These are phyloP conservation scores for Drosophila diplacantha DNA, from an alignment of 2,888 invertebrate genomes.

Conservation along the genomic window DNA sequence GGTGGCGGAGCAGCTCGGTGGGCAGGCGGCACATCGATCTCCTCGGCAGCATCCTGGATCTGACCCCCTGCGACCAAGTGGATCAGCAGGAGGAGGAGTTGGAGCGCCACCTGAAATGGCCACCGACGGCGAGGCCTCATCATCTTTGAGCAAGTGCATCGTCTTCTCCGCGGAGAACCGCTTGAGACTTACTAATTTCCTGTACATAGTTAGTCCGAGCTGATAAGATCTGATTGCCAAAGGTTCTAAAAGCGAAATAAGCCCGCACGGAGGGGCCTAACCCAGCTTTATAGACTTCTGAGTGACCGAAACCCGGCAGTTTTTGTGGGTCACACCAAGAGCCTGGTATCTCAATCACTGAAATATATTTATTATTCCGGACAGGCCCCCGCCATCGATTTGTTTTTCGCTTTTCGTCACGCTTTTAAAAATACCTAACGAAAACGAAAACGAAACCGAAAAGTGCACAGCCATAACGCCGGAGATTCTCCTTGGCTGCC, in stretches of 20 bases:
- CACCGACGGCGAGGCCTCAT: constrained; percentile 43
- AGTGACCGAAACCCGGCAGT: constrained; percentile 19
- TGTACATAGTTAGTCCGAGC: constrained; percentile 65
- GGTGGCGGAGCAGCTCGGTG: constrained; percentile 52
- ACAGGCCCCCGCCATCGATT: constrained; percentile 36
- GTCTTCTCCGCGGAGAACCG: constrained; percentile 35
- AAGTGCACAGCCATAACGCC: constrained; percentile 59
- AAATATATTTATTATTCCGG: constrained; percentile 39
- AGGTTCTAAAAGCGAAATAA: constrained; percentile 58
- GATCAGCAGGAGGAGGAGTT: constrained; percentile 1
- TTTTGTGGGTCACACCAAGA: constrained; percentile 31
- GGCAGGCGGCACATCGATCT: constrained; percentile 57
- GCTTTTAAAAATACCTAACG: constrained; percentile 61
- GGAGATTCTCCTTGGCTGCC: constrained; percentile 64
- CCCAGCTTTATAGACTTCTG: constrained; percentile 62
- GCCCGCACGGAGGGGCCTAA: constrained; percentile 37
- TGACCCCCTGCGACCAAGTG: constrained; percentile 44
- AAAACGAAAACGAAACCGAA: constrained; percentile 62
- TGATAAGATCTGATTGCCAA: constrained; percentile 41
- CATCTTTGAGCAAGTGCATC: constrained; percentile 31
- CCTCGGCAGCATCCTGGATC: constrained; percentile 61
- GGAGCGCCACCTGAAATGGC: constrained; percentile 53
- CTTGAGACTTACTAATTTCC: constrained; percentile 70
- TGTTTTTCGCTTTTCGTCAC: constrained; percentile 56
- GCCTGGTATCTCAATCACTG: neutral